A percentile compares a stretch with the other conserved stretches of the same genome.
Conservation (phyloP, 2,113 vertebrate genomes). For the Progne subis region DNA sequence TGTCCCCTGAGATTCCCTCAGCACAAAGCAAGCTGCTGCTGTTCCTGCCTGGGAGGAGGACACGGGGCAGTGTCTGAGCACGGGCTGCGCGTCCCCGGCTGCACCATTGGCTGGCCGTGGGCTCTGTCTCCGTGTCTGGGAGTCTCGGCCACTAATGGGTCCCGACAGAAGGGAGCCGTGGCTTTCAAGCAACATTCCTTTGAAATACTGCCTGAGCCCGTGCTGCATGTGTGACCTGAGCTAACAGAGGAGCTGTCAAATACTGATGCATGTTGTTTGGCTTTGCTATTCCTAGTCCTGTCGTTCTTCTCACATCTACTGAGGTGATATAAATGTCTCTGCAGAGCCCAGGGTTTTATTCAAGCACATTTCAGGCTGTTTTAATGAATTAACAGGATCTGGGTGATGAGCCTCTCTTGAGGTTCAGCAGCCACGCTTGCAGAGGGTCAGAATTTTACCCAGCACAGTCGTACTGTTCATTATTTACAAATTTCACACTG, state of each 20-base stretch:
- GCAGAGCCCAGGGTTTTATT: neutral
- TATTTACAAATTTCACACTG: neutral
- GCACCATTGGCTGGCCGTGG: fast-evolving
- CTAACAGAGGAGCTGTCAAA: neutral
- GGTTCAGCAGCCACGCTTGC: neutral
- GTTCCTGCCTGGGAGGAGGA: neutral
- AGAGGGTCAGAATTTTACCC: neutral
- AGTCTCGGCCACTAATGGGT: neutral
- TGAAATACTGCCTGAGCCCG: neutral
- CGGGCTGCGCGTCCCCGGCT: fast-evolving
- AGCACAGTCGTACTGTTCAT: fast-evolving
- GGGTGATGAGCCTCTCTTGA: neutral
- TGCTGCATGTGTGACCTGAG: neutral
- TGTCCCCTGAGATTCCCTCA: neutral
- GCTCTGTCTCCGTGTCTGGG: neutral
- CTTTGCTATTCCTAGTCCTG: neutral
- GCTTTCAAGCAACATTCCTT: neutral
- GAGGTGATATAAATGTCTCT: neutral
- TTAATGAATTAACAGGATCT: neutral
- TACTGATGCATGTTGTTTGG: neutral
- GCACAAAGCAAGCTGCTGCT: neutral
- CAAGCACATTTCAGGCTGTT: neutral
- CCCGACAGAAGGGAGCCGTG: neutral
- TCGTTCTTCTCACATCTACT: neutral
- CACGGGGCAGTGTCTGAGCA: neutral